Base-by-base conservation (phyloP, 64 coral and sea anemone genomes). In the Porites australiensis region DNA sequence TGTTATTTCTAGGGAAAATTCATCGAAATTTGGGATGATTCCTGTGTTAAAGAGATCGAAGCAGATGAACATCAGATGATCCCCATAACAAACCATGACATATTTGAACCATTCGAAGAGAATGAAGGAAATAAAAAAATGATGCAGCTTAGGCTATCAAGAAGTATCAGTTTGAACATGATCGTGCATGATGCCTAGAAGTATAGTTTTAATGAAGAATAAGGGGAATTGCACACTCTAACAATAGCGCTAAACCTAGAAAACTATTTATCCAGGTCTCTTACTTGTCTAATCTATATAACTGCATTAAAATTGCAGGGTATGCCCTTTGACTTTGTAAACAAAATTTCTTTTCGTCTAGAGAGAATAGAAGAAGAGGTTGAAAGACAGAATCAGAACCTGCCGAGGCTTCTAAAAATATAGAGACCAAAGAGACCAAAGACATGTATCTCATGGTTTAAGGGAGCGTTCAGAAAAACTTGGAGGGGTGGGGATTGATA, bases 341-440 rank as follows among this genome's bases (percentile, higher is more conserved):
- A 84, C 9, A 53, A 84, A 84, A 84, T 84, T 12, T 62, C 64
- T 63, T 84, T 27, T 15, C 81, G 59, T 66, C 23, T 84, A 58
- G 81, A 84, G 3, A 22, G 21, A 3, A 84, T 84, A 16, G 60
- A 84, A 66, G 64, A 84, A 45, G 64, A 84, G 5, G 43, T 84
- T 84, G 22, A 84, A 37, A 44, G 5, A 84, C 59, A 84, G 59
- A 53, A 84, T 53, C 81, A 84, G 43, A 84, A 84, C 58, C 64
- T 84, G 81, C 54, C 59, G 4, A 84, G 58, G 81, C 8, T 84
- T 66, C 21, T 47, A 21, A 84, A 13, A 84, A n/a, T n/a, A n/a
- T n/a, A n/a, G n/a, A 84, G 64, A 84, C 59, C 46, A 62, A 37
- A 84, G 48, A 84, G 64, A 64, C 81, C 10, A 67, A 84, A 84